Evolutionary conservation across 2,797 vertebrate genomes (phyloP), one percentile per base, ranked within the genome.

Genomic region (Macropus fuliginosus): DNA sequence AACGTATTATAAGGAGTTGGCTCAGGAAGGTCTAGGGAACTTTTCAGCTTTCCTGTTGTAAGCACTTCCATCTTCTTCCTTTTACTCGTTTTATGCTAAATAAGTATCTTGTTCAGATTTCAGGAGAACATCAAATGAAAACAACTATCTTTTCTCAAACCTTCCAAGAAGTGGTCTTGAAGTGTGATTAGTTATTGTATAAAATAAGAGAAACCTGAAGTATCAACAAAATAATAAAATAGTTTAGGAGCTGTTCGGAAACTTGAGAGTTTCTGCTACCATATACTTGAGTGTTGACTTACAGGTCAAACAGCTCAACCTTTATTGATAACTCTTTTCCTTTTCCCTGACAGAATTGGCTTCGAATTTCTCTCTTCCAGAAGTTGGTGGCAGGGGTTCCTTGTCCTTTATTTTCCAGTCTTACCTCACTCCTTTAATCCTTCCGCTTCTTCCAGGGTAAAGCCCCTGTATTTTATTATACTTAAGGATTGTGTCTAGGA

Each of bases 21-120:
- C 54, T 93, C 91, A 95, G 52, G 91, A 29, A 92, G 52, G 91
- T 5, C 59, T 91, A 56, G n/a, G 93, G 40, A 92, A 81, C 91
- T 94, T 94, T 91, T 90, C 1, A 54, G n/a, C 92, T 91, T 94
- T 90, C n/a, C 28, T 91, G 56, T 40, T 27, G 13, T 92, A 40
- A 56, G 55, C 50, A 81, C 57, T 9, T 92, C 55, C 92, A 92
- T 95, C 52, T 56, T 9, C 74, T 27, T 54, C n/a, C 1, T 50
- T 57, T 96, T 96, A 74, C 93, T 59, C 4, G 28, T 91, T 94
- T 93, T 94, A n/a, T 94, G n/a, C 31, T 94, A 92, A 94, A 31
- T 21, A 66, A 91, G n/a, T 55, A 90, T 56, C 54, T 46, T 90
- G 87, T 66, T 66, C 50, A 16, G 28, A 34, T 27, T 94, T 0